Evolutionary conservation across 2,888 invertebrate genomes (phyloP).

Genomic region (Ceriagrion tenellum): DNA sequence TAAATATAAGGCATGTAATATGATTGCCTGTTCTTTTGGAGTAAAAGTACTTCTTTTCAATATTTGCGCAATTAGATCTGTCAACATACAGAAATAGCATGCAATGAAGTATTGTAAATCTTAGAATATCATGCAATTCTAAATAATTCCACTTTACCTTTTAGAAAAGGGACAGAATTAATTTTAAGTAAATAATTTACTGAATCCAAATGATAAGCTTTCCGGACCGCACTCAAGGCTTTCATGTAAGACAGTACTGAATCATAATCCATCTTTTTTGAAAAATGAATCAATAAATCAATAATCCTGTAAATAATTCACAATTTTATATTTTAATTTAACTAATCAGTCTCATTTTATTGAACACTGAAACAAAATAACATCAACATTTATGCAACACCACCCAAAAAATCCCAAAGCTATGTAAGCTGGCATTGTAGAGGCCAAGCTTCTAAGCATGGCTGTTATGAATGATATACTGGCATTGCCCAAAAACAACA

Average conservation of each 20-base stretch:
- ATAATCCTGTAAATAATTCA: slow-evolving; percentile 1
- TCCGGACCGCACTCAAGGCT: neutral
- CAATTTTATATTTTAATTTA: no score
- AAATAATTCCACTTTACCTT: neutral
- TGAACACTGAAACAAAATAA: no score
- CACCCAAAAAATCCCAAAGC: no score
- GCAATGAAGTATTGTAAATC: neutral
- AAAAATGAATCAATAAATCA: neutral
- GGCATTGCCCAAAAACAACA: no score
- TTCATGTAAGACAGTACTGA: neutral
- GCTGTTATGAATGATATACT: no score
- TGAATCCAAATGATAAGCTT: neutral
- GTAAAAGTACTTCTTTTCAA: neutral
- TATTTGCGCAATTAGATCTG: neutral
- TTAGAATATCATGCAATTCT: neutral
- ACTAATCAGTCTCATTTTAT: no score
- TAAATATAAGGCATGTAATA: slow-evolving; percentile 9
- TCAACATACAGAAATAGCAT: neutral
- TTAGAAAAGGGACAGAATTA: neutral
- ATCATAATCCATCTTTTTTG: neutral
- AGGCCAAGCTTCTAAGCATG: no score
- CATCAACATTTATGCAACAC: no score
- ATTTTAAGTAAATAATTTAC: neutral
- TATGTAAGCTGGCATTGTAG: no score
- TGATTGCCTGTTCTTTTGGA: neutral